Conservation (phyloP, 2,888 invertebrate species). For the Eupeodes luniger region DNA sequence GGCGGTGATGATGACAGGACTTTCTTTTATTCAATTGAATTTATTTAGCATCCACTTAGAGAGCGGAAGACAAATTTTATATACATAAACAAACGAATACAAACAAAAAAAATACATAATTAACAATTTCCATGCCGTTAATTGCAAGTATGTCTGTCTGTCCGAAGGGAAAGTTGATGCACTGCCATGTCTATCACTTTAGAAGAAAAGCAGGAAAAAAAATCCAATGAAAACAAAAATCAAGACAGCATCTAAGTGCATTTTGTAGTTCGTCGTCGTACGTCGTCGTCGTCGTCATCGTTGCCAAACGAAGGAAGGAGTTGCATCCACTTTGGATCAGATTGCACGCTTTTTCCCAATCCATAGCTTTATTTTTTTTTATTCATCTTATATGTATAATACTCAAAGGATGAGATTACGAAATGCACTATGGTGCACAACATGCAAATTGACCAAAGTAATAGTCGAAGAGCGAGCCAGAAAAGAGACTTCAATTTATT, state of each 20-base stretch:
- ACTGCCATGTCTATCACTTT: slow-evolving; percentile 71
- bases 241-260: slow-evolving; percentile 69
- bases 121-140: slow-evolving; percentile 57
- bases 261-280: slow-evolving; percentile 69
- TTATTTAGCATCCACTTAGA: slow-evolving; percentile 36
- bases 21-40: slow-evolving; percentile 59
- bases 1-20: slow-evolving; percentile 53
- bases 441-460: slow-evolving; percentile 70
- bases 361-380: neutral
- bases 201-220: slow-evolving; percentile 37
- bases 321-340: slow-evolving; percentile 67
- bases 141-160: slow-evolving; percentile 43
- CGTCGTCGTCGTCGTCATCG: slow-evolving; percentile 32
- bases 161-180: slow-evolving; percentile 72
- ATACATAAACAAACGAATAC: slow-evolving; percentile 6
- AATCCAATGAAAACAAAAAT: neutral
- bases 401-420: slow-evolving; percentile 56
- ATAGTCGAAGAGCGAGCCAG: neutral
- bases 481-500: slow-evolving; percentile 74
- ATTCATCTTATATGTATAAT: neutral
- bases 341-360: slow-evolving; percentile 52
- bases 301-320: slow-evolving; percentile 40
- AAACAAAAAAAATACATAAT: slow-evolving; percentile 47
- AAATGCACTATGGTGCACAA: slow-evolving; percentile 42
- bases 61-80: slow-evolving; percentile 15